These are phyloP conservation scores for Sinosuthora webbiana DNA, from an alignment of 2,113 vertebrate genomes.

Conservation along the genomic window DNA sequence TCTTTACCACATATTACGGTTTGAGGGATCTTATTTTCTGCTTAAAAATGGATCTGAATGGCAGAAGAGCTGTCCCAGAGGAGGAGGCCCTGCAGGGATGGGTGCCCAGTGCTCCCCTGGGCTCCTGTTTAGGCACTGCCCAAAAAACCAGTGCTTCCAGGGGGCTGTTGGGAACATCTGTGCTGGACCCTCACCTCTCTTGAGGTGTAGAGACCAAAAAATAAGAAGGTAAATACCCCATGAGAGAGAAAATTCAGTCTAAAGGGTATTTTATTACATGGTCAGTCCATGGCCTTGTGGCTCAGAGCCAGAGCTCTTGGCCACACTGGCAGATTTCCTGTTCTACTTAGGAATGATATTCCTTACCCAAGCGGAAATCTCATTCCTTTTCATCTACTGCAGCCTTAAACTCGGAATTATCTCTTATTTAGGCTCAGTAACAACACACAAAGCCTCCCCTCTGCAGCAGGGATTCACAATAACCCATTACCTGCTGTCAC, in stretches of 20 bases:
- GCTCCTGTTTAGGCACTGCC: neutral
- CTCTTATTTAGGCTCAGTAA: neutral
- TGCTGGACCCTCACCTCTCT: neutral
- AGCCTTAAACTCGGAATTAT: neutral
- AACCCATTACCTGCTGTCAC: constrained; percentile 84
- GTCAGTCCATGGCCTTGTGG: neutral
- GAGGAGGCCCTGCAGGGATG: fast-evolving
- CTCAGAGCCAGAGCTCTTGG: neutral
- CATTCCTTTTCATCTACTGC: neutral
- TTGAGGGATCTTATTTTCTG: neutral
- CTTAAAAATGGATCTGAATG: neutral
- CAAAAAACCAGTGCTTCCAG: neutral
- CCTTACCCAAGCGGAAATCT: neutral
- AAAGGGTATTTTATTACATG: neutral
- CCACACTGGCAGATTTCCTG: neutral
- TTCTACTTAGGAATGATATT: neutral
- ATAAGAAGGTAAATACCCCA: neutral
- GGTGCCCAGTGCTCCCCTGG: neutral
- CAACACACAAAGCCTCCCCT: neutral
- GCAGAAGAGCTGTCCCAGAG: neutral
- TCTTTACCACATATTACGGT: neutral
- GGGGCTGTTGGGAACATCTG: fast-evolving
- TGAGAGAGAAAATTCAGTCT: neutral
- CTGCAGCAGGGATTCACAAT: neutral
- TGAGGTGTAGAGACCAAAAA: neutral